Conservation (phyloP, 1,140 invertebrate species). For the Drosophila ohnishii region DNA sequence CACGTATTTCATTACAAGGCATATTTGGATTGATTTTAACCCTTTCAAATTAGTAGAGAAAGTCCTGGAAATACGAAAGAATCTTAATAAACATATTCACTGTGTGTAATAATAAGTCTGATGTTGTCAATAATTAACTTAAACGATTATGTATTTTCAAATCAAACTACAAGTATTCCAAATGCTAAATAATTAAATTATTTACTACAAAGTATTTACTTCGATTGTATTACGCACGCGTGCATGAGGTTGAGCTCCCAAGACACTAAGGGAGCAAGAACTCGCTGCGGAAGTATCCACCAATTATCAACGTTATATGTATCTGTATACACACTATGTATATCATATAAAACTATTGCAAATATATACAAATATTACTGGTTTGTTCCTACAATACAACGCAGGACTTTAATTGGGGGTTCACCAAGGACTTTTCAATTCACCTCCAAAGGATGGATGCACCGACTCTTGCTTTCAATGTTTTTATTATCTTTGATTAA, state of each 20-base stretch:
- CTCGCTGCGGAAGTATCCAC: constrained; percentile 21
- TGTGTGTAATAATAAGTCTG: constrained; percentile 82
- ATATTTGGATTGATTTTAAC: constrained; percentile 40
- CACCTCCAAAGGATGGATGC: not conserved
- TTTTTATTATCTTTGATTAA: constrained; percentile 13
- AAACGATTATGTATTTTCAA: constrained; percentile 54
- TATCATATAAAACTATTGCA: constrained; percentile 53
- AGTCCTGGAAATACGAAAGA: constrained; percentile 21
- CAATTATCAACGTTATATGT: constrained; percentile 58
- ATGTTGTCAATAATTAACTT: constrained; percentile 78
- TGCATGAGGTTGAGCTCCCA: constrained; percentile 26
- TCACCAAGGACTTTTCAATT: not conserved
- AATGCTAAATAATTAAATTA: constrained; percentile 34
- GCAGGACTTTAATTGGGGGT: not conserved
- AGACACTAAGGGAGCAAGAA: constrained; percentile 11
- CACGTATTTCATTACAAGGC: constrained; percentile 12
- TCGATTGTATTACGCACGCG: constrained; percentile 45
- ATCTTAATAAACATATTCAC: constrained; percentile 62
- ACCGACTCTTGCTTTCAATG: not conserved
- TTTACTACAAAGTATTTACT: constrained; percentile 56
- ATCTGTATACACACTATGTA: constrained; percentile 58
- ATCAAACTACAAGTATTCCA: constrained; percentile 38
- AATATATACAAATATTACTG: constrained; percentile 68
- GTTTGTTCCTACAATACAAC: constrained; percentile 70
- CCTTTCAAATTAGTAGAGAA: constrained; percentile 38